phyloP scores from a whole-genome alignment of 2,888 invertebrate genomes.

The Ichneumoninae sp. region DNA sequence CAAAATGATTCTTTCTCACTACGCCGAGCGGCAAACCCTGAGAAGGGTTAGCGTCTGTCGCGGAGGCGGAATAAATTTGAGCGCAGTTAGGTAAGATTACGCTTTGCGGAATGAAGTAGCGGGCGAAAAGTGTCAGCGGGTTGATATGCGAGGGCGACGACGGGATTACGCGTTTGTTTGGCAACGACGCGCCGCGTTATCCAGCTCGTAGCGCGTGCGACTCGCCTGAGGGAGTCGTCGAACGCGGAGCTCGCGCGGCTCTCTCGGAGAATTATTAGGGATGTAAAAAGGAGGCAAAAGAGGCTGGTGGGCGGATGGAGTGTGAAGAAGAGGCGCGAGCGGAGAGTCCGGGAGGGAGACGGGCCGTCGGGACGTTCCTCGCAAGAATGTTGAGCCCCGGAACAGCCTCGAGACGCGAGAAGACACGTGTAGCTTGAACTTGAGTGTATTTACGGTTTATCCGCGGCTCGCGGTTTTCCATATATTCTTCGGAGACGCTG shows the following conservation, averaged over 20 bases:
- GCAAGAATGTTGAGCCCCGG: constrained; percentile 80
- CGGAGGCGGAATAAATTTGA: constrained; percentile 3
- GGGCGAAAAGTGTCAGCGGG: constrained; percentile 10
- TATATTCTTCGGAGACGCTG: constrained; percentile 33
- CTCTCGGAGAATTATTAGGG: constrained; percentile 60
- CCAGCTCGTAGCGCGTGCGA: constrained; percentile 59
- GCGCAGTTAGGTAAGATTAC: background rate
- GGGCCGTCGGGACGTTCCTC: constrained; percentile 37
- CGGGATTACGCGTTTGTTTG: constrained; percentile 81
- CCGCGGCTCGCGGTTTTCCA: constrained; percentile 27
- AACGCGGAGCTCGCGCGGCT: constrained; percentile 68
- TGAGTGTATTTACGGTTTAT: constrained; percentile 70
- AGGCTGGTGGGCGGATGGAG: constrained; percentile 63
- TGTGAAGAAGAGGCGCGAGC: constrained; percentile 62
- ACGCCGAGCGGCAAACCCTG: background rate
- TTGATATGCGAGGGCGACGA: constrained; percentile 73
- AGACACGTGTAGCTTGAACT: constrained; percentile 82
- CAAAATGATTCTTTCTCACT: background rate
- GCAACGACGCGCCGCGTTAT: constrained; percentile 46
- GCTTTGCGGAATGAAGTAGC: constrained; percentile 39
- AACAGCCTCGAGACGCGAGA: constrained; percentile 79
- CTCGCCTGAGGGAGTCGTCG: constrained; percentile 72
- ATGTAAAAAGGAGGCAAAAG: constrained; percentile 47
- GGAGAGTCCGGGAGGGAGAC: constrained; percentile 16
- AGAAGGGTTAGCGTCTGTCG: background rate